Base-by-base conservation (phyloP, 1,140 invertebrate genomes). In the Drosophila triauraria region DNA sequence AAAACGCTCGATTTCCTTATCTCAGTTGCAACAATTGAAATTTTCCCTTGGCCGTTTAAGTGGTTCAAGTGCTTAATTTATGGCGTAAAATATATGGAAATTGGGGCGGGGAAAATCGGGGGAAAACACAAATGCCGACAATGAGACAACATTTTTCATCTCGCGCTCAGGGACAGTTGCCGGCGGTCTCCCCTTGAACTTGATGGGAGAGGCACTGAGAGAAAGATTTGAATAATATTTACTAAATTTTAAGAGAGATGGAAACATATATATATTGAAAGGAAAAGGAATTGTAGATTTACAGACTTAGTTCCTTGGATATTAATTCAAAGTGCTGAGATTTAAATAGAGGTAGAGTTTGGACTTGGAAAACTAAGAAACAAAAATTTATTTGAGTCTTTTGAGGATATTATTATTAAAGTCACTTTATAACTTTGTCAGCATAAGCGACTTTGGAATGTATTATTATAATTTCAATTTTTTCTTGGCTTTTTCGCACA, bases 11-110 rank as follows among this genome's bases (percentile, higher is more conserved):
- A 74, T 83, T 88, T 87, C 62, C 78, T 84, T 84, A 88, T 88
- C 85, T 67, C 51, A 58, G 77, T 76, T 76, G 64, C 67, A 76
- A 54, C 72, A 72, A 61, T 81, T 70, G 78, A 78, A 70, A 72
- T 46, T 68, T 75, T 68, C 44, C 69, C 46, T 71, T 50, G 3
- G 42, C 35, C n/a, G 32, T 71, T 51, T 80, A 88, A 88, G 84
- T 90, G 75, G 68, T 57, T 67, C 75, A 85, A 90, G 85, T 90
- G 86, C 56, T 68, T 90, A 90, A 90, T 90, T 90, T 90, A 90
- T 85, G 87, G 86, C 58, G 81, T 69, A 80, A 90, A 85, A 90
- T 85, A 90, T 90, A 88, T 88, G 80, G 65, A 87, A 84, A 90
- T 84, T 56, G 68, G 63, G 63, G 59, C 0, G 67, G 67, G 50